Evolutionary conservation across 2,797 vertebrate genomes (phyloP).

Genomic region (Myotis daubentonii): DNA sequence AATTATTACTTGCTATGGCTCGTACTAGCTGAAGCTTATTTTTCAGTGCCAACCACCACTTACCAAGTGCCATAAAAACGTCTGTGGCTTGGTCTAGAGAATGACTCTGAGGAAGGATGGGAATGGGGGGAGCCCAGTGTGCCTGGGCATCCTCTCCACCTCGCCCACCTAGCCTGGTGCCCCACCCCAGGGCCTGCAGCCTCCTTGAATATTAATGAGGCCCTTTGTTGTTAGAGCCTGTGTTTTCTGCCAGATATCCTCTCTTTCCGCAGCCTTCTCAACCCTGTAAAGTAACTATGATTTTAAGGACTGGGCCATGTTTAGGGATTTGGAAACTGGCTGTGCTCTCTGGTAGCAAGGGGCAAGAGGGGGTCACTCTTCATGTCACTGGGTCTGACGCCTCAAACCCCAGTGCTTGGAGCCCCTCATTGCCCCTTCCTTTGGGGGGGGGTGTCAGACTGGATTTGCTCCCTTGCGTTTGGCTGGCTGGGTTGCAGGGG

Average conservation of each 20-base stretch:
- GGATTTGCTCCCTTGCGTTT: neutral
- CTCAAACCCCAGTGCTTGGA: neutral
- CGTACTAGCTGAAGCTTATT: neutral
- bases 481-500: neutral
- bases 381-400: neutral
- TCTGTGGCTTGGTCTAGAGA: neutral
- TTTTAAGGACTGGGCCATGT: neutral
- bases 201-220: accelerated
- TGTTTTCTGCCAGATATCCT: neutral
- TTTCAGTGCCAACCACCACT: neutral
- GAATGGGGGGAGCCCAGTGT: accelerated
- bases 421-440: neutral
- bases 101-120: neutral
- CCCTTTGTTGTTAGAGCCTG: neutral
- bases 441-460: neutral
- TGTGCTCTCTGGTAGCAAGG: neutral
- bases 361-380: accelerated
- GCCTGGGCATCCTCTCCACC: accelerated
- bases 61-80: neutral
- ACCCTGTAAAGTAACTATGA: neutral
- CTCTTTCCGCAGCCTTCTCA: neutral
- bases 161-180: accelerated
- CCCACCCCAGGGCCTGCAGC: neutral
- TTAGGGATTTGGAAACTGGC: neutral
- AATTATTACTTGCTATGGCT: neutral